These are phyloP conservation scores for Strigamia maritima DNA, from an alignment of 2,888 invertebrate species.

Conservation along the genomic window DNA sequence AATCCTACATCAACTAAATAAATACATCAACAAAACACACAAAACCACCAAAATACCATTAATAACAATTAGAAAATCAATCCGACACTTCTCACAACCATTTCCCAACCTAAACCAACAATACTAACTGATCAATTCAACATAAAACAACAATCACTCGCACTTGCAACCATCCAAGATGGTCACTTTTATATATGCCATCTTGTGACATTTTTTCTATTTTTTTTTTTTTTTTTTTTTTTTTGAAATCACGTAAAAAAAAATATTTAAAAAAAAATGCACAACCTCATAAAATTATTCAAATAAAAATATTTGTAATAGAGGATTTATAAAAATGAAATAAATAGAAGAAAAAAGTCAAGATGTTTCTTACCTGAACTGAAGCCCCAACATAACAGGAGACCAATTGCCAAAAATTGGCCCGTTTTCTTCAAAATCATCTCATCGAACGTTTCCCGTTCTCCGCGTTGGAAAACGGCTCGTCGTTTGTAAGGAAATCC, in stretches of 20 bases:
- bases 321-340: not conserved
- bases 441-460: slow-evolving; percentile 41
- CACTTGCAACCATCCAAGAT: not conserved
- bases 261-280: not conserved
- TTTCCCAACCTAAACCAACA: too few species aligned
- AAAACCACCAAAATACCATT: too few species aligned
- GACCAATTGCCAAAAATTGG: slow-evolving; percentile 42
- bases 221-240: too few species aligned
- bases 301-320: not conserved
- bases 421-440: slow-evolving; percentile 43
- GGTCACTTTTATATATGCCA: not conserved
- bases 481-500: slow-evolving; percentile 26
- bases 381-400: slow-evolving; percentile 38
- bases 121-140: too few species aligned
- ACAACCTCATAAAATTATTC: too few species aligned
- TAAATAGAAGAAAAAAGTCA: not conserved
- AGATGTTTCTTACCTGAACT: slow-evolving; percentile 40
- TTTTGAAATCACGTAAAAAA: not conserved
- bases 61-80: too few species aligned
- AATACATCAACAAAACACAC: too few species aligned
- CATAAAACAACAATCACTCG: not conserved
- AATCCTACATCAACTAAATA: too few species aligned
- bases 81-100: too few species aligned
- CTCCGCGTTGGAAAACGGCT: slow-evolving; percentile 23
- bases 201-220: not conserved